These are phyloP conservation scores for Formica exsecta DNA, from an alignment of 1,140 invertebrate species.

Conservation along the genomic window DNA sequence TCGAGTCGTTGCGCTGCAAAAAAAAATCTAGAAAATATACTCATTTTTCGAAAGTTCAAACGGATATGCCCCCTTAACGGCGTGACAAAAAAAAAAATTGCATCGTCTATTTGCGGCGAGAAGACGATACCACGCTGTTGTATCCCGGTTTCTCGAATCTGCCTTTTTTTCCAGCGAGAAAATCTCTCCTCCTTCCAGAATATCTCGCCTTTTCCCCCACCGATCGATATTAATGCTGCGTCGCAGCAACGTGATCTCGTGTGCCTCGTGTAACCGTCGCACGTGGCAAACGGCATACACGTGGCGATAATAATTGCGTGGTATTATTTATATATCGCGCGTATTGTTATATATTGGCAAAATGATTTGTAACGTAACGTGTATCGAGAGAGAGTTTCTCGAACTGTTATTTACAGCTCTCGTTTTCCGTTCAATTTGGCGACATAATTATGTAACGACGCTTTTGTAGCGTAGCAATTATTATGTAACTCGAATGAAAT, in stretches of 20 bases:
- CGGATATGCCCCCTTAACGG: background rate
- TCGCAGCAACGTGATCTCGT: constrained; percentile 45
- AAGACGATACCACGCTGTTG: background rate
- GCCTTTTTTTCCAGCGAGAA: background rate
- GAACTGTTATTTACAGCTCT: background rate
- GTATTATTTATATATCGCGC: constrained; percentile 32
- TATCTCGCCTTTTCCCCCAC: background rate
- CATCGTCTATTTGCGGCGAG: background rate
- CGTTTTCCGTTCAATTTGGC: constrained; percentile 17
- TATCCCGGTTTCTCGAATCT: background rate
- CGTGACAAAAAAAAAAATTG: constrained; percentile 4
- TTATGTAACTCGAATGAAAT: background rate
- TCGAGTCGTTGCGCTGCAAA: too few species aligned
- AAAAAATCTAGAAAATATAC: too few species aligned
- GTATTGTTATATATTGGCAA: background rate
- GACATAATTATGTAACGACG: background rate
- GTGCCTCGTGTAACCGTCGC: constrained; percentile 1
- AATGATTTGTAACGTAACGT: background rate
- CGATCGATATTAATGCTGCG: background rate
- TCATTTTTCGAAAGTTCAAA: too few species aligned
- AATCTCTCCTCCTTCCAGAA: background rate
- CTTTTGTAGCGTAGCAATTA: background rate
- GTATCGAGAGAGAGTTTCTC: background rate
- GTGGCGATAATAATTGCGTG: background rate
- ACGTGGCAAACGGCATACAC: constrained; percentile 18